Conservation (phyloP, 92 coral and sea anemone species). For the Zoanthus sansibaricus region DNA sequence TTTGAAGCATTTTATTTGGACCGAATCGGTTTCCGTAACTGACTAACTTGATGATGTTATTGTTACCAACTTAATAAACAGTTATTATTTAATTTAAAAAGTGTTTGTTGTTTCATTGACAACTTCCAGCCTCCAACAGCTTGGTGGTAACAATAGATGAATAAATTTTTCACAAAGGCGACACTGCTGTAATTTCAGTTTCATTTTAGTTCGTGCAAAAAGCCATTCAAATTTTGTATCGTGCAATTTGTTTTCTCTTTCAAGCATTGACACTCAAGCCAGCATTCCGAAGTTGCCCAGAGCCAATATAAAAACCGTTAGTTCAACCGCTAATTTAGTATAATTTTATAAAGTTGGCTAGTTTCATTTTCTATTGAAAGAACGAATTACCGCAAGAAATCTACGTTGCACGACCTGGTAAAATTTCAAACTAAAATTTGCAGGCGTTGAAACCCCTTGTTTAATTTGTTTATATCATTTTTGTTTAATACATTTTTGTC, state of each 20-base stretch:
- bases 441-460: too few species aligned
- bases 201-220: neutral
- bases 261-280: neutral
- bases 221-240: neutral
- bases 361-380: too few species aligned
- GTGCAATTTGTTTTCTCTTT: neutral
- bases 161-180: neutral
- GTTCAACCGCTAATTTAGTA: neutral
- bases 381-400: too few species aligned
- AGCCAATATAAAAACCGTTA: neutral
- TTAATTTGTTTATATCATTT: too few species aligned
- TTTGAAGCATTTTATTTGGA: neutral
- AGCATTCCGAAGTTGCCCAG: neutral
- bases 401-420: too few species aligned
- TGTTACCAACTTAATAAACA: slow-evolving; percentile 3
- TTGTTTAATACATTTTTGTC: too few species aligned
- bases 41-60: neutral
- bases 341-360: too few species aligned
- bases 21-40: too few species aligned
- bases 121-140: neutral
- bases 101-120: neutral
- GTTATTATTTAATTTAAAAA: neutral
- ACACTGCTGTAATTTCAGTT: neutral
- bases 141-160: neutral
- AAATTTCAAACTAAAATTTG: too few species aligned